Base-by-base conservation (phyloP, 2,797 vertebrate genomes). In the Poecilia wingei region DNA sequence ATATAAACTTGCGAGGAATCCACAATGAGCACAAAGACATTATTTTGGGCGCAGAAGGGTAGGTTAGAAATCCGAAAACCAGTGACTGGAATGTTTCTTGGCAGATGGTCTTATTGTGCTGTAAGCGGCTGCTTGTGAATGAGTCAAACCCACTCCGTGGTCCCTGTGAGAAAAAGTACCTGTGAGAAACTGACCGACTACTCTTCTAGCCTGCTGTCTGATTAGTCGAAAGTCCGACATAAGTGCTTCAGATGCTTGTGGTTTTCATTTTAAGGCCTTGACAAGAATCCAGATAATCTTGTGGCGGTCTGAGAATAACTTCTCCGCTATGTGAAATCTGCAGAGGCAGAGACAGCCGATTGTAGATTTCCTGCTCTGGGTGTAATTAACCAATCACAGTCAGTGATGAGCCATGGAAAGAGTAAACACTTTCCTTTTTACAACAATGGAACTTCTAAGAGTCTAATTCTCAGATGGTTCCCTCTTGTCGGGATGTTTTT, bases 211-310 rank as follows among this genome's bases (percentile, higher is more conserved):
- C 64, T 68, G 83, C 87, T 85, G 79, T 68, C 86, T 94, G 92
- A 94, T 94, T 94, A 92, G 91, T 86, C 76, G 74, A 88, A 72
- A 72, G 87, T 90, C 91, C 66, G 79, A 86, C 81, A 68, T 78
- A 85, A 92, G 89, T 66, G 36, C 82, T 86, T 59, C 18, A 53
- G 78, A 93, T 92, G 78, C 81, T 92, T 93, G 92, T 82, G 92
- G 94, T 89, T 91, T 95, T 88, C 88, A 91, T 85, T 93, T 89
- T 90, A 84, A 88, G 89, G 84, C 81, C 78, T 93, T 93, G 91
- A 92, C 81, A 79, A 79, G 82, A 83, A 86, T 94, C 92, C 92
- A 94, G 86, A 94, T 92, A 82, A 88, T 94, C 87, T 88, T 91
- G 90, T 79, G 88, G 88, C 28, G 64, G 84, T 75, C 84, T 66